Percentiles rank a stretch among this genome's conserved stretches.
These are phyloP conservation scores for Chionodraco myersi DNA, from an alignment of 2,113 vertebrate species.

Conservation along the genomic window DNA sequence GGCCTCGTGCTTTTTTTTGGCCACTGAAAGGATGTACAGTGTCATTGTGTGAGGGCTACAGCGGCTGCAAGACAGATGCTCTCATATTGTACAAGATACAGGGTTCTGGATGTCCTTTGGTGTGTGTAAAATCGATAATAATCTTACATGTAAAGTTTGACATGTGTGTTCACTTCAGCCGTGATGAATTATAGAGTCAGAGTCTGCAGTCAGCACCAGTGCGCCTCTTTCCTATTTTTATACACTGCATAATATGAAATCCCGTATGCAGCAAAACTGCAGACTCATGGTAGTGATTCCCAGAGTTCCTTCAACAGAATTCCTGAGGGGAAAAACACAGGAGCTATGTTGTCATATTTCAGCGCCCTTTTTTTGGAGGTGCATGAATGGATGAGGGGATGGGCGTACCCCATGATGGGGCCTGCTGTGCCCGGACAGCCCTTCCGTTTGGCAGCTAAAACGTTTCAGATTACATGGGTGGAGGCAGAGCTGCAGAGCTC, in stretches of 20 bases:
- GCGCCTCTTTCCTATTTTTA: constrained; percentile 43
- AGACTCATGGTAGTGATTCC: constrained; percentile 61
- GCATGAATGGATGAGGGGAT: constrained; percentile 60
- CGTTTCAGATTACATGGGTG: constrained; percentile 62
- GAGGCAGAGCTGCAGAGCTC: constrained; percentile 29
- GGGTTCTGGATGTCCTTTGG: neutral
- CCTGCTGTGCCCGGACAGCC: constrained; percentile 51
- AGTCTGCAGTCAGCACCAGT: constrained; percentile 50
- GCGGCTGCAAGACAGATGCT: neutral
- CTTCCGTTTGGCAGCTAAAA: constrained; percentile 45
- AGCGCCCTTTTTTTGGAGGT: constrained; percentile 61
- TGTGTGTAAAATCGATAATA: neutral
- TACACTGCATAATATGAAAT: constrained; percentile 39
- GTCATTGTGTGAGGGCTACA: neutral
- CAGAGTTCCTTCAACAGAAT: neutral
- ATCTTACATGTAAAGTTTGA: constrained; percentile 15
- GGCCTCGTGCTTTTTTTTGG: neutral
- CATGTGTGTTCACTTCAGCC: neutral
- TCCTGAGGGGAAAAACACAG: constrained; percentile 7
- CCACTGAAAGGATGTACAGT: neutral
- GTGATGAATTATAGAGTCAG: constrained; percentile 42
- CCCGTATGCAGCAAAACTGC: constrained; percentile 59
- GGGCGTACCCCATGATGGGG: constrained; percentile 67
- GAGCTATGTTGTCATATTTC: constrained; percentile 60
- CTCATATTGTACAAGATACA: neutral